phyloP scores from a whole-genome alignment of 2,113 vertebrate species.

The Rana temporaria region DNA sequence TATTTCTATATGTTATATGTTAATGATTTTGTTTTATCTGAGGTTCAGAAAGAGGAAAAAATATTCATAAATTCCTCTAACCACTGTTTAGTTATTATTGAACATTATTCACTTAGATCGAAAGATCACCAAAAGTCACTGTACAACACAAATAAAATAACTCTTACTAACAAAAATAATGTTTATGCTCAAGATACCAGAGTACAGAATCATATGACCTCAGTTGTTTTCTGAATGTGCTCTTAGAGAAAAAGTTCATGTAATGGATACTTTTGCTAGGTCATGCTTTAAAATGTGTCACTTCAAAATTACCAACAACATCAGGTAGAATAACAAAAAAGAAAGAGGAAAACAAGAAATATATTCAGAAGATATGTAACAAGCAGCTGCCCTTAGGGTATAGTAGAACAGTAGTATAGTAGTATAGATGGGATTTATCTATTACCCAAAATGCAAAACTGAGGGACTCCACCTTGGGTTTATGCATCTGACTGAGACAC shows the following conservation, averaged over 20 bases:
- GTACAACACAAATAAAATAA: slow-evolving; percentile 4
- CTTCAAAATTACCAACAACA: slow-evolving; percentile 3
- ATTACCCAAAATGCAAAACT: too few relatives aligned
- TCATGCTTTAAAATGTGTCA: slow-evolving; percentile 18
- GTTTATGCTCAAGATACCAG: not conserved
- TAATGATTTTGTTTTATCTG: too few relatives aligned
- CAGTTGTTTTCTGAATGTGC: not conserved
- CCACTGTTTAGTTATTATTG: not conserved
- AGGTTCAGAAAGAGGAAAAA: not conserved
- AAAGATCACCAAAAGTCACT: not conserved
- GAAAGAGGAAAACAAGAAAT: too few relatives aligned
- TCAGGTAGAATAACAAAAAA: not conserved
- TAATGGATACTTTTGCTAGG: slow-evolving; percentile 7
- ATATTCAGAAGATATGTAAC: too few relatives aligned
- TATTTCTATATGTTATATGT: too few relatives aligned
- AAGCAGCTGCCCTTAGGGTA: too few relatives aligned
- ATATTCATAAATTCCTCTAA: not conserved
- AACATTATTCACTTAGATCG: not conserved
- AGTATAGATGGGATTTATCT: too few relatives aligned
- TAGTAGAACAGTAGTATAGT: too few relatives aligned
- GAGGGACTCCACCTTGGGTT: too few relatives aligned
- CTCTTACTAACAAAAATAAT: slow-evolving; percentile 36
- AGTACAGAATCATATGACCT: not conserved
- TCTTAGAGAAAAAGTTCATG: slow-evolving; percentile 1
- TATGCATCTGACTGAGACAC: too few relatives aligned